Base-by-base conservation (phyloP, 2,113 vertebrate species). In the Rhea pennata region DNA sequence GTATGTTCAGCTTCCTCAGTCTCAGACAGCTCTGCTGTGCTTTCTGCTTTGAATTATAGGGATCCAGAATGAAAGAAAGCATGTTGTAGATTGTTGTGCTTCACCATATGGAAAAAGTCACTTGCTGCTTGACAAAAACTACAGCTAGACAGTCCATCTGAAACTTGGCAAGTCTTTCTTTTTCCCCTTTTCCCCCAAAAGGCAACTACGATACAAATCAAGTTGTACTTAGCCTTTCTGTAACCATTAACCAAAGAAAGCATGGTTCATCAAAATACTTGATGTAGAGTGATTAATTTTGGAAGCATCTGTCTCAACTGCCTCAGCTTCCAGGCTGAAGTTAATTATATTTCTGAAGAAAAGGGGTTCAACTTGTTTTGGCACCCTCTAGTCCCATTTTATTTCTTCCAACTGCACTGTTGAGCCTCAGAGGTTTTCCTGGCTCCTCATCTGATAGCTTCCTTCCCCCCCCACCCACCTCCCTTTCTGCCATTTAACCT, bases 391-490 rank as follows among this genome's bases (percentile, higher is more conserved):
- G 62, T 92, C 88, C 89, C 78, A 87, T 88, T 95, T 96, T 78
- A 85, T 46, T 85, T 93, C 84, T 95, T 95, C 78, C 82, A 92
- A 23, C 24, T 53, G 64, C 64, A 48, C 64, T 90, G 0, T 21
- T 76, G 84, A 94, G 96, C 64, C 78, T 85, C 89, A 82, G 89
- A 96, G 72, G 36, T 58, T 95, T 91, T 91, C 42, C 89, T 96
- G 94, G 87, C 95, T 84, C 77, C 84, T 83, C 64, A 74, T 91
- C 78, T 61, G 84, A 95, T 96, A 89, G 92, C 78, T 95, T 95
- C 91, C 92, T 93, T 78, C 91, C 65, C 44, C 21, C 36, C 65
- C 0, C 56, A 19, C 56, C 56, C 56, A 33, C 71, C 75, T 95
- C 78, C 50, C 67, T 95, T 92, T 90, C 95, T 95, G 96, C 87